Conservation (phyloP, 2,888 invertebrate species). For the Pollenia angustigena region DNA sequence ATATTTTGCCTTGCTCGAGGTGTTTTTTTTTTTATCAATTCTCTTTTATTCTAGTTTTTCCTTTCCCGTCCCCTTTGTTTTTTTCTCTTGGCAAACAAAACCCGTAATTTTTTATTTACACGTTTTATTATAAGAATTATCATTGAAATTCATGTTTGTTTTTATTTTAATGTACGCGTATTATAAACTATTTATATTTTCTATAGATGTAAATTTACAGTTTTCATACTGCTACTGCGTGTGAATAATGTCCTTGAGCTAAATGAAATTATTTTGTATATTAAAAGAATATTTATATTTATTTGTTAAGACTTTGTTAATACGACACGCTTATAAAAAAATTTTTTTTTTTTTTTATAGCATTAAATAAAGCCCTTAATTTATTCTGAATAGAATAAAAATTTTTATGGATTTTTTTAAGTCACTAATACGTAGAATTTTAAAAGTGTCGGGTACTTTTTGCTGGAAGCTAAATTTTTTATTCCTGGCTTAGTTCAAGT, state of each 20-base stretch:
- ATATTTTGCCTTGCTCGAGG: not conserved
- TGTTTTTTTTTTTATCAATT: slow-evolving; percentile 14
- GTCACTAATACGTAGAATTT: too few species aligned
- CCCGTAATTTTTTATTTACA: not conserved
- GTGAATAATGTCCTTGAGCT: slow-evolving; percentile 65
- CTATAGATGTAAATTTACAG: slow-evolving; percentile 16
- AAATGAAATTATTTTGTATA: slow-evolving; percentile 65
- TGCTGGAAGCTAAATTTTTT: too few species aligned
- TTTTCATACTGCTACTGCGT: slow-evolving; percentile 13
- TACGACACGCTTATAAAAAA: slow-evolving; percentile 28
- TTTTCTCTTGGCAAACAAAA: too few species aligned
- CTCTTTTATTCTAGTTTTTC: not conserved
- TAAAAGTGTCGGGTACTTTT: too few species aligned
- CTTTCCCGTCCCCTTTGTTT: not conserved
- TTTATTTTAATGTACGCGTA: slow-evolving; percentile 33
- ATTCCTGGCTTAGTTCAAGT: too few species aligned
- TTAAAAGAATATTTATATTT: slow-evolving; percentile 24
- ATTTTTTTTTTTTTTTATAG: not conserved
- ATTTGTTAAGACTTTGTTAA: slow-evolving; percentile 4
- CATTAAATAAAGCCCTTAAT: not conserved
- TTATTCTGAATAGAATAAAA: too few species aligned
- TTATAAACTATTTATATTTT: slow-evolving; percentile 40
- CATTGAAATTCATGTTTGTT: slow-evolving; percentile 9
- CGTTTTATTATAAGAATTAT: not conserved
- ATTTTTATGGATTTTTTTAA: too few species aligned